Base-by-base conservation (phyloP, 2,797 vertebrate species). In the Poecile montanus region DNA sequence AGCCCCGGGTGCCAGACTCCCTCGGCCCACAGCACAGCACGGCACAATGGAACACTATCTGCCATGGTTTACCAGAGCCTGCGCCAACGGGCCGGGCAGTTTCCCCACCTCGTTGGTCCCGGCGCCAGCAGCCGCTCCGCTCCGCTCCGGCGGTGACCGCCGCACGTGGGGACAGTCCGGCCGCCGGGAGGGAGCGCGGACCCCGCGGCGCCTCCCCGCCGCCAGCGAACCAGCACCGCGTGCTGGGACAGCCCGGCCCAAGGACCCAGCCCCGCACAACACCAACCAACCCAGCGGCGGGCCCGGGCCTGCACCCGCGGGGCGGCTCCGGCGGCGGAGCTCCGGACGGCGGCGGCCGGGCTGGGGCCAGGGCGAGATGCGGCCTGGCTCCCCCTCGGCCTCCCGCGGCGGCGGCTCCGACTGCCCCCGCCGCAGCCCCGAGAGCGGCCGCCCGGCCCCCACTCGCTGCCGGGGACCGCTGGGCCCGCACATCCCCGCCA, bases 11-110 rank as follows among this genome's bases (percentile, higher is more conserved):
- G 27, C 32, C 71, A 9, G 26, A 12, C 1, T 2, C 61, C 80
- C 80, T 38, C 22, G 73, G 61, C 44, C 48, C 60, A 47, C 32
- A 36, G 34, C 44, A 13, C 74, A 56, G 15, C 34, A 34, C 22
- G 20, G 81, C 57, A 63, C 74, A 56, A 17, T 16, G 42, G 62
- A 42, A 65, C 54, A 4, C 44, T 34, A 30, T 30, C 30, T n/a
- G 60, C 82, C 53, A 3, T 0, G 14, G 38, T 34, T 48, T n/a
- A 11, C 29, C 19, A 5, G 18, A 0, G 38, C 9, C 36, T 0
- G 6, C 13, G 62, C 53, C 78, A 23, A 29, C 5, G 7, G 27
- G 47, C 25, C 7, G 1, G 29, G 27, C 56, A 16, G 12, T 3
- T 36, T 44, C 56, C 50, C 50, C 4, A 6, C 11, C 50, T 5